Conservation (phyloP, 2,888 invertebrate genomes). For the Icerya purchasi region DNA sequence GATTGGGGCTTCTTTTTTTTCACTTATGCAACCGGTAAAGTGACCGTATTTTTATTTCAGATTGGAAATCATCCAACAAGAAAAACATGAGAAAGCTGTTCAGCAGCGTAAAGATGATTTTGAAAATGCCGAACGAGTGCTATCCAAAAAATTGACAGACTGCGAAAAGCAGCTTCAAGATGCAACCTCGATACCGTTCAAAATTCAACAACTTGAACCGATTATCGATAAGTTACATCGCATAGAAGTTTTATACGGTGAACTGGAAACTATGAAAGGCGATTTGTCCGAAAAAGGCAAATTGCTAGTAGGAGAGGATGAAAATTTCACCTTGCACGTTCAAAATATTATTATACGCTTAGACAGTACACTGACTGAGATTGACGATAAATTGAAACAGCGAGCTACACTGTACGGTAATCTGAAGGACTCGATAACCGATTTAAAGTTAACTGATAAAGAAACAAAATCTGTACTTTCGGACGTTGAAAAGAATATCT, state of each 20-base stretch:
- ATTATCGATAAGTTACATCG: slow-evolving; percentile 2
- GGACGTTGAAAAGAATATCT: slow-evolving; percentile 3
- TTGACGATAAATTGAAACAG: slow-evolving; percentile 8
- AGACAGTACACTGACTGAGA: neutral
- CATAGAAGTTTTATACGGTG: slow-evolving; percentile 1
- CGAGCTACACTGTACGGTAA: slow-evolving; percentile 4
- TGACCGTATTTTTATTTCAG: slow-evolving; percentile 7
- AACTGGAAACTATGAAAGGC: slow-evolving; percentile 3
- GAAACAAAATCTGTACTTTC: slow-evolving; percentile 3
- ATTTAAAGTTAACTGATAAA: slow-evolving; percentile 2
- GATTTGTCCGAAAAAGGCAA: slow-evolving; percentile 8
- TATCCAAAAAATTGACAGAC: neutral
- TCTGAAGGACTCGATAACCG: slow-evolving; percentile 4
- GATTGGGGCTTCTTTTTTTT: no score
- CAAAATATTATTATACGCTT: slow-evolving; percentile 5
- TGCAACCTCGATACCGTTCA: neutral
- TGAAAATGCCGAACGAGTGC: neutral
- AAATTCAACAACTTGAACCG: neutral
- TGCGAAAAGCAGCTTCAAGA: slow-evolving; percentile 4
- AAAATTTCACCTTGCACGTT: neutral
- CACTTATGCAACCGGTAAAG: no score
- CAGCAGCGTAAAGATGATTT: slow-evolving; percentile 4
- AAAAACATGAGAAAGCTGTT: slow-evolving; percentile 7
- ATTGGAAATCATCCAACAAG: slow-evolving; percentile 5
- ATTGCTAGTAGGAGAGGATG: slow-evolving; percentile 7